A percentile compares a stretch with the other conserved stretches of the same genome.
These are phyloP conservation scores for Blastobasis adustella DNA, from an alignment of 2,888 invertebrate genomes.

Conservation along the genomic window DNA sequence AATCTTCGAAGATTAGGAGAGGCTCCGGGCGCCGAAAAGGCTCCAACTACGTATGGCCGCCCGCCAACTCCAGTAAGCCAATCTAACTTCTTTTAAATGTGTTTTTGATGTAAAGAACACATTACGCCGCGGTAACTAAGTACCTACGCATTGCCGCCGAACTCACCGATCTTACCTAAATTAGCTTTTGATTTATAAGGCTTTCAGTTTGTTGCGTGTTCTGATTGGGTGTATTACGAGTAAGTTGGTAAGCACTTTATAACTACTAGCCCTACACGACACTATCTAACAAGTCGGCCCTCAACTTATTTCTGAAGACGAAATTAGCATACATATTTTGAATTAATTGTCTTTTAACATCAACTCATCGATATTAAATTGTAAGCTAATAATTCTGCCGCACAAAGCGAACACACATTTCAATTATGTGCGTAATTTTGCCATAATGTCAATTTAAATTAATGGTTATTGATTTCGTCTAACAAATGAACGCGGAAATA, in stretches of 20 bases:
- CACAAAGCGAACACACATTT: too few relatives aligned
- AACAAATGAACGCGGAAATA: too few relatives aligned
- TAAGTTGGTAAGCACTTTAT: background rate
- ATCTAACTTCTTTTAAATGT: slow-evolving; percentile 75
- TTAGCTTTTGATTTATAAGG: slow-evolving; percentile 66
- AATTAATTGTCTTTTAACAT: too few relatives aligned
- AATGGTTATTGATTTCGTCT: too few relatives aligned
- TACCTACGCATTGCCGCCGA: slow-evolving; percentile 48
- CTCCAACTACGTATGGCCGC: slow-evolving; percentile 63
- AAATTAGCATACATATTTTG: too few relatives aligned
- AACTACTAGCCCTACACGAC: background rate
- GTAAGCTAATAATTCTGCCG: too few relatives aligned
- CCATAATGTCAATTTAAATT: too few relatives aligned
- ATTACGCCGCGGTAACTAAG: slow-evolving; percentile 32
- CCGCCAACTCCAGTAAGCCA: slow-evolving; percentile 71
- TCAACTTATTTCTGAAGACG: too few relatives aligned
- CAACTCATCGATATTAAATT: too few relatives aligned
- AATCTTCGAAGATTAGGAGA: slow-evolving; percentile 65
- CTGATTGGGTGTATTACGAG: background rate
- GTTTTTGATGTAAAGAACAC: slow-evolving; percentile 74
- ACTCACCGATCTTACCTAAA: slow-evolving; percentile 57
- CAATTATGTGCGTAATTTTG: too few relatives aligned
- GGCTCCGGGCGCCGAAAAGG: slow-evolving; percentile 60
- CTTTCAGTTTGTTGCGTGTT: slow-evolving; percentile 36
- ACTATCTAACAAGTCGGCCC: too few relatives aligned